These are phyloP conservation scores for Mimas tiliae DNA, from an alignment of 2,888 invertebrate genomes.

Conservation along the genomic window DNA sequence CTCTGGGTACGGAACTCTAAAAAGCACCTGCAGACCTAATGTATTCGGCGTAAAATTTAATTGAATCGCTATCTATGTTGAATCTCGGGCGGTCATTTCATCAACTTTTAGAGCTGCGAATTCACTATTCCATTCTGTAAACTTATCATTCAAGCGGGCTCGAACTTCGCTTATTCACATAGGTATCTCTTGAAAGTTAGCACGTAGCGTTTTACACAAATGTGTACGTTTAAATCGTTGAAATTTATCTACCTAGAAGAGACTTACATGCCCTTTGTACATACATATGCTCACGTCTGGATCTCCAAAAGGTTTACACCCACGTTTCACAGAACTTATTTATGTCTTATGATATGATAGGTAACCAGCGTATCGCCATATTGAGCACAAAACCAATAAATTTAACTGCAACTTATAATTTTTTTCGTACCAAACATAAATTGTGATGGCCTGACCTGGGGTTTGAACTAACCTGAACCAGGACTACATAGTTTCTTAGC, in stretches of 20 bases:
- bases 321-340: too few relatives aligned
- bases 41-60: constrained; percentile 15
- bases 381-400: too few relatives aligned
- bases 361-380: too few relatives aligned
- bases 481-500: too few relatives aligned
- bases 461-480: too few relatives aligned
- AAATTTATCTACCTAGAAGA: constrained; percentile 55
- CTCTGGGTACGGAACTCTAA: background rate
- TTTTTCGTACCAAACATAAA: too few relatives aligned
- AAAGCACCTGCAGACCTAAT: constrained; percentile 18
- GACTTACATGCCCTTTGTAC: background rate
- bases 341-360: too few relatives aligned
- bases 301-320: too few relatives aligned
- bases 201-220: constrained; percentile 77
- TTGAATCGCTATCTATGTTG: constrained; percentile 22
- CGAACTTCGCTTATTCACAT: constrained; percentile 71
- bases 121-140: constrained; percentile 62
- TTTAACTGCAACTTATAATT: too few relatives aligned
- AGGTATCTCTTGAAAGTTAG: constrained; percentile 76
- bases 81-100: constrained; percentile 45
- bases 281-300: too few relatives aligned
- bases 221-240: constrained; percentile 66
- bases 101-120: constrained; percentile 60
- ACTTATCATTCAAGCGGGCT: constrained; percentile 75
- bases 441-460: too few relatives aligned